Evolutionary conservation across 2,113 vertebrate species (phyloP), one percentile per base, ranked within the genome.

Genomic region (Ramphastos sulfuratus): DNA sequence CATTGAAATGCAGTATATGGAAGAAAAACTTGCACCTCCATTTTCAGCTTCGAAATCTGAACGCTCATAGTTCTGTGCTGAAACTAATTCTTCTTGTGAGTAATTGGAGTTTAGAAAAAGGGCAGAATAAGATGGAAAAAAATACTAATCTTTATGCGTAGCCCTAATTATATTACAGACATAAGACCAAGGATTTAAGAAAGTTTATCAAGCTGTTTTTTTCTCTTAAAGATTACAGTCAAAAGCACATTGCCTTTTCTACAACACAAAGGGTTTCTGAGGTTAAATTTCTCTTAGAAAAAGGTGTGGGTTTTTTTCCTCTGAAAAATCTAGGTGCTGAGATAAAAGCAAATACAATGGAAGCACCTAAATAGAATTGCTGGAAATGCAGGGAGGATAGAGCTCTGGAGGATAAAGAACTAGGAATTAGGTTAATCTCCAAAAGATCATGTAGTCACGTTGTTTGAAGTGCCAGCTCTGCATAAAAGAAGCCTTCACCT

Each of bases 31-130:
- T 16, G 44, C n/a, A 76, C 18, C 30, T 88, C 16, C 10, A 18
- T 69, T 92, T 94, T 85, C 33, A 21, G 9, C 78, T 94, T 90
- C 92, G 58, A 76, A 90, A 79, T 69, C 55, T 48, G 33, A 90
- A 65, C 69, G 58, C 54, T 84, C 11, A 65, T 28, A n/a, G 23
- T 92, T 87, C 92, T 74, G 56, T 74, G 15, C 63, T 76, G 37
- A 82, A 94, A 67, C 64, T 44, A 78, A 55, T 19, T 72, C 24
- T 75, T 78, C 24, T 76, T 78, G 46, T 74, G 54, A 85, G 18
- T 83, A 44, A 31, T 61, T 65, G n/a, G 14, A 67, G 42, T 50
- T 88, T 82, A 82, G 33, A 58, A 85, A 81, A 82, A 82, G 28
- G n/a, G 37, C 48, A 25, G 37, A 72, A 63, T 83, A 61, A 60